Conservation (phyloP, 1,140 invertebrate species). For the Micrasema longulum region DNA sequence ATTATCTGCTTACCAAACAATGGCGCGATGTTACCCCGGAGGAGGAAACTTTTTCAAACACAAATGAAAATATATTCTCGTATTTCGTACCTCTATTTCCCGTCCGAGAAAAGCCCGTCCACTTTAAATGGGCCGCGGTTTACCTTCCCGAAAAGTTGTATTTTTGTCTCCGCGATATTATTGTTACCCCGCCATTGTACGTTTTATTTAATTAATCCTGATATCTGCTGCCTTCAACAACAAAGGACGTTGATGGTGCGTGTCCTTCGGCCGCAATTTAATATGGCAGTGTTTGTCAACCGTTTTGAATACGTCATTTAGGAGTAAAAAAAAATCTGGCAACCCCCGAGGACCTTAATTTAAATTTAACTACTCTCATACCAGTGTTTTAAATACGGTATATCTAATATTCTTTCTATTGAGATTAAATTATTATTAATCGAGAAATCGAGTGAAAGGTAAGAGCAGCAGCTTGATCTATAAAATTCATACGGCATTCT, state of each 20-base stretch:
- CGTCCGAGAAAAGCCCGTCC: neutral
- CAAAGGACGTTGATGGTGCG: neutral
- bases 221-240: conserved; percentile 2
- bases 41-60: neutral
- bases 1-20: conserved; percentile 6
- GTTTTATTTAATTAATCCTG: conserved; percentile 12
- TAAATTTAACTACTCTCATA: too few relatives aligned
- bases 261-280: neutral
- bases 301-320: too few relatives aligned
- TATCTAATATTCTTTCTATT: too few relatives aligned
- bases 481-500: too few relatives aligned
- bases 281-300: neutral
- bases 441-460: too few relatives aligned
- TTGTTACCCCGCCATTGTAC: neutral
- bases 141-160: conserved; percentile 2
- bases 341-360: too few relatives aligned
- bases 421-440: too few relatives aligned
- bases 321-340: too few relatives aligned
- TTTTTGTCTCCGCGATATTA: conserved; percentile 3
- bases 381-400: too few relatives aligned
- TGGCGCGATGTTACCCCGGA: conserved; percentile 7
- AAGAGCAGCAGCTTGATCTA: too few relatives aligned
- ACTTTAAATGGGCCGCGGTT: conserved; percentile 16
- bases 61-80: conserved; percentile 11
- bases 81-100: conserved; percentile 13